Percentiles rank a stretch among this genome's conserved stretches.
phyloP scores from a whole-genome alignment of 1,140 invertebrate genomes.

The Caenorhabditis brenneri region DNA sequence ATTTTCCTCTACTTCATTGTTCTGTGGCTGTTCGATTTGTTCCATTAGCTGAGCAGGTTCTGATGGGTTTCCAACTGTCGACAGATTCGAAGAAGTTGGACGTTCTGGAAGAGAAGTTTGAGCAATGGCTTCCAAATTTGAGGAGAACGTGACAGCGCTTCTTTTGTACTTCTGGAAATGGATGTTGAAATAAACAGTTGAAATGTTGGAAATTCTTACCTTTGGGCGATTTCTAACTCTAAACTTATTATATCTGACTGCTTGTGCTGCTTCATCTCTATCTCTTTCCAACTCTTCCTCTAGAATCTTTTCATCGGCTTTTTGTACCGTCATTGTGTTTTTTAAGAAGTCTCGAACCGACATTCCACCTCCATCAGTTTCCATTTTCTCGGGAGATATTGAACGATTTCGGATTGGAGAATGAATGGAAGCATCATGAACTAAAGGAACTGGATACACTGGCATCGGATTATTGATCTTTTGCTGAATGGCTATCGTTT shows the following conservation, averaged over 20 bases:
- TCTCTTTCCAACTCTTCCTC: slow-evolving; percentile 5
- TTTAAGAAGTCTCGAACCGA: slow-evolving; percentile 1
- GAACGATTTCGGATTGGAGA: background rate
- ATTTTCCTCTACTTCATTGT: background rate
- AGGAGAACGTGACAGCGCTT: slow-evolving; percentile 2
- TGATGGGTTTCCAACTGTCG: background rate
- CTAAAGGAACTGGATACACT: background rate
- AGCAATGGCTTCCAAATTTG: background rate
- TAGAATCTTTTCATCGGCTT: slow-evolving; percentile 22
- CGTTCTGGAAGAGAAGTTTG: background rate
- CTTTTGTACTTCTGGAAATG: slow-evolving; percentile 29
- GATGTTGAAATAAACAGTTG: no score
- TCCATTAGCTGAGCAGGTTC: background rate
- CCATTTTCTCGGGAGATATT: slow-evolving; percentile 3
- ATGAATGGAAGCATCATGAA: background rate
- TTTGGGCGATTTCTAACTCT: slow-evolving; percentile 5
- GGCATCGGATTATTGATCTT: background rate
- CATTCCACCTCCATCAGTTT: background rate
- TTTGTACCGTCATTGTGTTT: slow-evolving; percentile 19
- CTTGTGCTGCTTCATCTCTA: slow-evolving; percentile 13
- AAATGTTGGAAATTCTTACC: no score
- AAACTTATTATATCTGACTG: slow-evolving; percentile 15
- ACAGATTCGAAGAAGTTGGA: background rate
- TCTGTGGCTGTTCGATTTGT: background rate
- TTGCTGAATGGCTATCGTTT: background rate